Percentiles rank a stretch among this genome's conserved stretches.
These are phyloP conservation scores for Caenorhabditis inopinata DNA, from an alignment of 1,140 invertebrate genomes.

Conservation along the genomic window DNA sequence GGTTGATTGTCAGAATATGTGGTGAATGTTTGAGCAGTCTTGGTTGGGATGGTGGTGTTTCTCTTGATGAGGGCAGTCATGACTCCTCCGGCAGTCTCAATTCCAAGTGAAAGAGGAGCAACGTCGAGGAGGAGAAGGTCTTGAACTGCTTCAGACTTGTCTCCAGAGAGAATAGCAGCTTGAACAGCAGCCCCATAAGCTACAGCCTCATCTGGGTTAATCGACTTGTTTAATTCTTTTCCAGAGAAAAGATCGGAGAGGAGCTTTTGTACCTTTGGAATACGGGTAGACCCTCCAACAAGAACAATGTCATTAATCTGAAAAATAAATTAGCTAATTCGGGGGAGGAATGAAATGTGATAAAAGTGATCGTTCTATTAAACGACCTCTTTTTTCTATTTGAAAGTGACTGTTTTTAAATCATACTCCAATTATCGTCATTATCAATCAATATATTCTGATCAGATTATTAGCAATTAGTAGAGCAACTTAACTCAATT, in stretches of 20 bases:
- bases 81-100: constrained; percentile 92
- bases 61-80: constrained; percentile 88
- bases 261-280: constrained; percentile 90
- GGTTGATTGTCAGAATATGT: constrained; percentile 96
- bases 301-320: constrained; percentile 67
- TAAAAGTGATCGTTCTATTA: neutral
- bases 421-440: no score
- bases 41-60: constrained; percentile 93
- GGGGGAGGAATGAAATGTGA: no score
- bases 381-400: no score
- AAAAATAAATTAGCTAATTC: neutral
- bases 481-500: no score
- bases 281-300: constrained; percentile 93
- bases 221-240: constrained; percentile 92
- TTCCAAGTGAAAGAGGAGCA: constrained; percentile 88
- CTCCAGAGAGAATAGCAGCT: constrained; percentile 81
- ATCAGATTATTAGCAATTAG: no score
- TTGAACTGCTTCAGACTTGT: constrained; percentile 87
- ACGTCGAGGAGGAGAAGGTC: constrained; percentile 89
- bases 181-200: constrained; percentile 68
- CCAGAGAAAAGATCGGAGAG: constrained; percentile 79
- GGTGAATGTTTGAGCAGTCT: constrained; percentile 92
- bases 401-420: no score
- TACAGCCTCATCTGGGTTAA: constrained; percentile 69
- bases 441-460: no score